Percentiles rank a stretch among this genome's conserved stretches.
Conservation (phyloP, 1,140 invertebrate species). For the Pseudomyrmex flavicornis region DNA sequence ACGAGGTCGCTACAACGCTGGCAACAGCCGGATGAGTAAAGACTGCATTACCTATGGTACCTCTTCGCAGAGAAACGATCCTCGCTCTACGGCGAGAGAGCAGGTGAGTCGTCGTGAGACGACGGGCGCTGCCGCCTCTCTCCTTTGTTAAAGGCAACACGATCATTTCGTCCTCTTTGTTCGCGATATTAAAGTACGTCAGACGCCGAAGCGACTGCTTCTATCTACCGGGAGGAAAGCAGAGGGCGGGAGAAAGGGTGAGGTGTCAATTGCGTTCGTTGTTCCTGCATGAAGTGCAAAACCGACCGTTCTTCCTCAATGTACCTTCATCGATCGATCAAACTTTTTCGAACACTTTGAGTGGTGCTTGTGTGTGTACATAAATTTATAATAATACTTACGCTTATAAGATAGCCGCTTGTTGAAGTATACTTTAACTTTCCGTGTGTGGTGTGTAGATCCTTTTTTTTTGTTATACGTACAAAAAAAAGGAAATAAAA, state of each 20-base stretch:
- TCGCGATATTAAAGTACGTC: constrained; percentile 75
- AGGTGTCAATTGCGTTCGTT: constrained; percentile 75
- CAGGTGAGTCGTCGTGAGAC: constrained; percentile 60
- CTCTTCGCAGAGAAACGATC: constrained; percentile 73
- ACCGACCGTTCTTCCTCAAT: constrained; percentile 45
- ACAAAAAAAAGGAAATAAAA: too few species aligned
- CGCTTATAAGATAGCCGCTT: neutral
- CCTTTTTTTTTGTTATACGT: too few species aligned
- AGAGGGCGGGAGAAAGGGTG: neutral
- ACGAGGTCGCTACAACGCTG: constrained; percentile 82
- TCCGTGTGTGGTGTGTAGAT: too few species aligned
- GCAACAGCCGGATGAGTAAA: constrained; percentile 82
- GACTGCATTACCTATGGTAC: constrained; percentile 81
- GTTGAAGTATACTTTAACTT: neutral
- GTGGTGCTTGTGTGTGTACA: neutral
- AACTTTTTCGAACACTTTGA: constrained; percentile 3
- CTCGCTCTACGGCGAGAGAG: constrained; percentile 50
- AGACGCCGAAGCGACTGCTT: constrained; percentile 57
- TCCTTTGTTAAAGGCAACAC: constrained; percentile 73
- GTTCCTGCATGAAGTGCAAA: constrained; percentile 60
- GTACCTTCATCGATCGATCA: constrained; percentile 24
- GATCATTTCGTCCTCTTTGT: constrained; percentile 74
- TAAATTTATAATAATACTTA: constrained; percentile 7
- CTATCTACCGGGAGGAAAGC: constrained; percentile 22
- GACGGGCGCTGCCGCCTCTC: constrained; percentile 48